Evolutionary conservation across 1,140 invertebrate genomes (phyloP).

Genomic region (Chrysopa pallens): DNA sequence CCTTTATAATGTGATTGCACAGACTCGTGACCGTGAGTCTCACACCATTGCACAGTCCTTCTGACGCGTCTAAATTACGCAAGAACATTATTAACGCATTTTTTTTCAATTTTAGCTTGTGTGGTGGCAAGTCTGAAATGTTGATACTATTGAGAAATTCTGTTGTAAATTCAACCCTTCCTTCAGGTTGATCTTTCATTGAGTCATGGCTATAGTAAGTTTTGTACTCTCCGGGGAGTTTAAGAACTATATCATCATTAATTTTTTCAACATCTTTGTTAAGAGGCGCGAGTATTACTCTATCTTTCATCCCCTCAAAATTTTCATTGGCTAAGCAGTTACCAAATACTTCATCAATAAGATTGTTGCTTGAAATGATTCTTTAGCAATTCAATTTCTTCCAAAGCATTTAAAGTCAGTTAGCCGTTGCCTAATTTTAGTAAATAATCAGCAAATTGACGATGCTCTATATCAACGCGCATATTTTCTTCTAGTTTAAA

Average conservation of each 20-base stretch:
- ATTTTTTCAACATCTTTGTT: slow-evolving; percentile 9
- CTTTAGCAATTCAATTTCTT: no score
- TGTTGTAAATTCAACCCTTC: slow-evolving; percentile 5
- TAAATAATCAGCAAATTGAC: no score
- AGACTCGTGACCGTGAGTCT: slow-evolving; percentile 7
- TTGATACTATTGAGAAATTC: slow-evolving; percentile 10
- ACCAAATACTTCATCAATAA: no score
- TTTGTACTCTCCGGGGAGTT: slow-evolving; percentile 5
- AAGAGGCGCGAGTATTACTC: slow-evolving; percentile 7
- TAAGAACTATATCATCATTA: slow-evolving; percentile 8
- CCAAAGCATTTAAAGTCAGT: no score
- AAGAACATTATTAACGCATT: slow-evolving; percentile 10
- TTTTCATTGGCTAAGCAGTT: neutral
- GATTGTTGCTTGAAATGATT: no score
- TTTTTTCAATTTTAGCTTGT: slow-evolving; percentile 10
- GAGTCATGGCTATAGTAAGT: slow-evolving; percentile 5
- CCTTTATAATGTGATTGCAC: slow-evolving; percentile 8
- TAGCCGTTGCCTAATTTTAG: no score
- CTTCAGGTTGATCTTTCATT: neutral
- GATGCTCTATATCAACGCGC: no score
- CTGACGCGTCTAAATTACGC: slow-evolving; percentile 7
- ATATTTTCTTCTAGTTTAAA: no score
- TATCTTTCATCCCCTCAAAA: slow-evolving; percentile 6
- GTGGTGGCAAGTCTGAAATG: slow-evolving; percentile 7
- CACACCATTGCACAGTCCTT: slow-evolving; percentile 10